phyloP scores from a whole-genome alignment of 1,140 invertebrate genomes.

The Neuroterus valhalla region DNA sequence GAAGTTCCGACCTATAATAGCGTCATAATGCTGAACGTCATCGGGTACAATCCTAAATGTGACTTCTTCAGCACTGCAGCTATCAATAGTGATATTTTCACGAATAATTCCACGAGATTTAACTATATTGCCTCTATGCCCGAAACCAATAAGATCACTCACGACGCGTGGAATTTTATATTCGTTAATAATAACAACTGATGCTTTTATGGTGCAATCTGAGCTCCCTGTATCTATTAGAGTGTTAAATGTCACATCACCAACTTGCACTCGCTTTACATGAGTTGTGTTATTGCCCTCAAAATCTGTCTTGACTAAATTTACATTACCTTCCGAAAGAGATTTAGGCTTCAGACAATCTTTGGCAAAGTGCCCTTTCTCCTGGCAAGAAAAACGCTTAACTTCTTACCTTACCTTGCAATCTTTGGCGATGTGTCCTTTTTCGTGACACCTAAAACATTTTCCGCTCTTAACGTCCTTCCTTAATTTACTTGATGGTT shows the following conservation, averaged over 20 bases:
- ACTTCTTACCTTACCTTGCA: background rate
- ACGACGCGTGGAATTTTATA: too few relatives aligned
- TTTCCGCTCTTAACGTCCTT: background rate
- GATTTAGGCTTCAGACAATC: slow-evolving; percentile 28
- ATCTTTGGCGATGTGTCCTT: background rate
- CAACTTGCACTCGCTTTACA: background rate
- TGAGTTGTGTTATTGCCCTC: background rate
- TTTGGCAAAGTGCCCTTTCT: slow-evolving; percentile 26
- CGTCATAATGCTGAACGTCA: too few relatives aligned
- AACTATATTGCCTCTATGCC: background rate
- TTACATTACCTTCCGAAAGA: background rate
- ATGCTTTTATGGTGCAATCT: background rate
- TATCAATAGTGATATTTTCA: too few relatives aligned
- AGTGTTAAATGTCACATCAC: background rate
- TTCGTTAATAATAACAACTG: background rate
- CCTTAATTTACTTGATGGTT: background rate
- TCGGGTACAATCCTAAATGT: background rate
- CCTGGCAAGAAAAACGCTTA: background rate
- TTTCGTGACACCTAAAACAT: background rate
- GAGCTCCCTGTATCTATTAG: background rate
- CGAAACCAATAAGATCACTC: too few relatives aligned
- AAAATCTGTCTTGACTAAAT: background rate
- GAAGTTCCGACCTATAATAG: too few relatives aligned
- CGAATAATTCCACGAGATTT: background rate
- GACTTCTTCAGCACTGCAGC: too few relatives aligned